Conservation (phyloP, 2,888 invertebrate species). For the Drosophila prostipennis region DNA sequence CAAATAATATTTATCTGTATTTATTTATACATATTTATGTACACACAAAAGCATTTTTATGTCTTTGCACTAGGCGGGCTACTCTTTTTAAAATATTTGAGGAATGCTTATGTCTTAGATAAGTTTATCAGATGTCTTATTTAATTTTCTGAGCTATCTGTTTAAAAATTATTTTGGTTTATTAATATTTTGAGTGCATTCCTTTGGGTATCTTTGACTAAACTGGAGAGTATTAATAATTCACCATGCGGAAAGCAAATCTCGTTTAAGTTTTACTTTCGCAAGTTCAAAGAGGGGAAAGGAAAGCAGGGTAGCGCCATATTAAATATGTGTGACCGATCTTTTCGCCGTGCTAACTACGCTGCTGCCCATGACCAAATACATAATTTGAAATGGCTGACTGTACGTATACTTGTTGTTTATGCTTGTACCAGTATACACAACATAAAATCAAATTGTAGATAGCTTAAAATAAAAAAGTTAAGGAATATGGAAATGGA, state of each 20-base stretch:
- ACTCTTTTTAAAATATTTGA: background rate
- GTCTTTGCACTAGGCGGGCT: slow-evolving; percentile 1
- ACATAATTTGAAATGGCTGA: slow-evolving; percentile 17
- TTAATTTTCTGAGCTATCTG: background rate
- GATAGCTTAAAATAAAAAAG: no score
- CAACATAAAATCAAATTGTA: background rate
- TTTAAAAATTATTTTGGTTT: background rate
- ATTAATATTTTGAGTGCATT: background rate
- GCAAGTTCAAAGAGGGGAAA: slow-evolving; percentile 2
- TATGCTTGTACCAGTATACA: background rate
- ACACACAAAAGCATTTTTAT: background rate
- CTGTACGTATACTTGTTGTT: slow-evolving; percentile 23
- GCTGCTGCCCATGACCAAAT: slow-evolving; percentile 21
- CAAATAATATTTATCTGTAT: slow-evolving; percentile 7
- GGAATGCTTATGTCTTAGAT: background rate
- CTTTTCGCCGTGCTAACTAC: slow-evolving; percentile 21
- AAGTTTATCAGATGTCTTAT: background rate
- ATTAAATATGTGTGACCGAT: slow-evolving; percentile 23
- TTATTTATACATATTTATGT: slow-evolving; percentile 1
- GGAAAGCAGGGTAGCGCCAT: background rate
- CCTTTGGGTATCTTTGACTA: no score
- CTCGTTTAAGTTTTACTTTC: slow-evolving; percentile 13
- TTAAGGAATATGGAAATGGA: no score
- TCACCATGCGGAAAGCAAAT: background rate
- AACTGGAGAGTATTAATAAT: slow-evolving; percentile 6